These are phyloP conservation scores for Cryptotermes secundus DNA, from an alignment of 1,140 invertebrate species.

Conservation along the genomic window DNA sequence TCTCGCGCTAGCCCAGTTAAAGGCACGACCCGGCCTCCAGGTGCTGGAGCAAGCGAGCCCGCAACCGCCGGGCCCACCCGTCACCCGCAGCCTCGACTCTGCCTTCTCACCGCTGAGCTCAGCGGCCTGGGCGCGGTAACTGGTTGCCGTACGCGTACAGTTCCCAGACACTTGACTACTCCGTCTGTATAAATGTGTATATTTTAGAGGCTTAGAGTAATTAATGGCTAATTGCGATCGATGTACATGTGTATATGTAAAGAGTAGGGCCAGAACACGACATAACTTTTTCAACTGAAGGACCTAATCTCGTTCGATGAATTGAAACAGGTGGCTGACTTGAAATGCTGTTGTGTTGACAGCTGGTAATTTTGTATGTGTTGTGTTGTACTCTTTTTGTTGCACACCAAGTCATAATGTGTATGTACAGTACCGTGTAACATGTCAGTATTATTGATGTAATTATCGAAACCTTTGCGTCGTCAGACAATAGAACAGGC, in stretches of 20 bases:
- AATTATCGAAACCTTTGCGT: neutral
- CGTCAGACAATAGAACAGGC: neutral
- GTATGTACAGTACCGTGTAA: neutral
- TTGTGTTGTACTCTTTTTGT: neutral
- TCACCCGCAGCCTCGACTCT: conserved; percentile 52
- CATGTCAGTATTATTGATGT: conserved; percentile 17
- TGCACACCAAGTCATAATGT: conserved; percentile 2
- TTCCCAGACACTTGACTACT: neutral
- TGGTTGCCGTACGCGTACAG: neutral
- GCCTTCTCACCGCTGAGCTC: conserved; percentile 48
- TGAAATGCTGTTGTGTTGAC: neutral
- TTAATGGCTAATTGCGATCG: conserved; percentile 16
- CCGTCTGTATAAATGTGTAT: conserved; percentile 28
- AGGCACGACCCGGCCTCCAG: neutral
- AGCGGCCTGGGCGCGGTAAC: conserved; percentile 32
- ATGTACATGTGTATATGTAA: neutral
- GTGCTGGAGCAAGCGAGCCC: conserved; percentile 47
- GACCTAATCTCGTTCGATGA: neutral
- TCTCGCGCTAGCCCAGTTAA: neutral
- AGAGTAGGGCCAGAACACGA: neutral
- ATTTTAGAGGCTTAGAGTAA: conserved; percentile 15
- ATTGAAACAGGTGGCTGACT: neutral
- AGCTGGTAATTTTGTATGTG: neutral
- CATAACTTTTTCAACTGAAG: neutral
- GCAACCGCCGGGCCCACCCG: conserved; percentile 46